Evolutionary conservation across 2,797 vertebrate species (phyloP).

Genomic region (Notolabrus celidotus): DNA sequence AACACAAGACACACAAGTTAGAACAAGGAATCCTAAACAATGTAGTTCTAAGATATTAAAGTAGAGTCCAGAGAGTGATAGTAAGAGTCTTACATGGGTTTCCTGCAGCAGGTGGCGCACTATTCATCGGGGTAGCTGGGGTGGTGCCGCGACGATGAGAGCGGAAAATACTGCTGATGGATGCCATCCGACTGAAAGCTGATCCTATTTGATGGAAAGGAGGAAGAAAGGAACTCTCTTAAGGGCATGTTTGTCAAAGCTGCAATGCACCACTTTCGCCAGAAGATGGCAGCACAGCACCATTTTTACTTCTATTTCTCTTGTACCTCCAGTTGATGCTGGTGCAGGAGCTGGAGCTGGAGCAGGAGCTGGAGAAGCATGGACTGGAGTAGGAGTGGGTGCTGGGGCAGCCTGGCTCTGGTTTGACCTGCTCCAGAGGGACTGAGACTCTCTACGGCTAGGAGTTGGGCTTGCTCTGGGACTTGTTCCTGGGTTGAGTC

Average conservation of each 20-base stretch:
- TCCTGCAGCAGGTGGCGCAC: constrained; percentile 36
- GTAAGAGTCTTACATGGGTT: constrained; percentile 59
- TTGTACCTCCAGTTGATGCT: constrained; percentile 55
- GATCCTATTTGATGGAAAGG: neutral
- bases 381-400: constrained; percentile 1
- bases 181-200: constrained; percentile 79
- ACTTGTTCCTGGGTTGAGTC: constrained; percentile 38
- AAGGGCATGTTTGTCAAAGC: neutral
- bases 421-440: constrained; percentile 69
- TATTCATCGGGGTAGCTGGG: constrained; percentile 37
- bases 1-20: constrained; percentile 2
- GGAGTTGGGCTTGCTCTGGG: constrained; percentile 52
- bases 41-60: too few relatives aligned
- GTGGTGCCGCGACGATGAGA: constrained; percentile 71
- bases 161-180: constrained; percentile 78
- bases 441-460: constrained; percentile 61
- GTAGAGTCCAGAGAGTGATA: too few relatives aligned
- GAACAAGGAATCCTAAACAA: too few relatives aligned
- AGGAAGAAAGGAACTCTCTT: too few relatives aligned
- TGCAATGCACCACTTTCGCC: neutral
- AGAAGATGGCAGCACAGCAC: neutral
- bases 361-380: neutral
- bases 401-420: constrained; percentile 42
- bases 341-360: neutral
- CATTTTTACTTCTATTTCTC: neutral